These are phyloP conservation scores for Drosophila histrio DNA, from an alignment of 2,888 invertebrate species.

Conservation along the genomic window DNA sequence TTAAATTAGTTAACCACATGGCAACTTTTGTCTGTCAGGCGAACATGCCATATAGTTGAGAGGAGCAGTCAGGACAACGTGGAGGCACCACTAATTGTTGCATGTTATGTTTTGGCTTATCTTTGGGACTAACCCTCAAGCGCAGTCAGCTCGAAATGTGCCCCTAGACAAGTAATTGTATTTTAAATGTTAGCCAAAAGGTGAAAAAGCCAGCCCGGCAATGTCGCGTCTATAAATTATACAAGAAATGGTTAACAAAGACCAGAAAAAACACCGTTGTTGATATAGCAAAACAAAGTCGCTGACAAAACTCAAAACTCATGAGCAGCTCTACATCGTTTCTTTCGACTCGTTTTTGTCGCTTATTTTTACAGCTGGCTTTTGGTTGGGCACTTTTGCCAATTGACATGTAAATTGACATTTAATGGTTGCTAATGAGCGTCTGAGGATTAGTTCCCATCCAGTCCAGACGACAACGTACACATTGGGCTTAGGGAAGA, in stretches of 20 bases:
- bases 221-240: slow-evolving; percentile 75
- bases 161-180: slow-evolving; percentile 76
- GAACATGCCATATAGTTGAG: slow-evolving; percentile 17
- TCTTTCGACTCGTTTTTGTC: slow-evolving; percentile 13
- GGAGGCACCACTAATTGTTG: slow-evolving; percentile 72
- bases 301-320: slow-evolving; percentile 70
- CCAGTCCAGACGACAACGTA: slow-evolving; percentile 17
- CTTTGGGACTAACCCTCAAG: slow-evolving; percentile 44
- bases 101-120: slow-evolving; percentile 78
- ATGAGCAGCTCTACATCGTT: slow-evolving; percentile 47
- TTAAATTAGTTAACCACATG: slow-evolving; percentile 83
- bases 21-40: slow-evolving; percentile 69
- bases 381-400: slow-evolving; percentile 53
- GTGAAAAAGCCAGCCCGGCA: slow-evolving; percentile 49
- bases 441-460: slow-evolving; percentile 69
- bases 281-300: slow-evolving; percentile 53
- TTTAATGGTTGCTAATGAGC: slow-evolving; percentile 81
- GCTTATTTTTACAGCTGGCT: slow-evolving; percentile 49
- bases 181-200: slow-evolving; percentile 78
- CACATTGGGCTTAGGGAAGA: neutral
- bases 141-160: slow-evolving; percentile 58
- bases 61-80: slow-evolving; percentile 11
- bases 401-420: slow-evolving; percentile 83
- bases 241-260: slow-evolving; percentile 59
- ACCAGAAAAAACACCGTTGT: slow-evolving; percentile 13